Evolutionary conservation across 2,888 invertebrate species (phyloP), one percentile per base, ranked within the genome.

Genomic region (Cheilosia soror): DNA sequence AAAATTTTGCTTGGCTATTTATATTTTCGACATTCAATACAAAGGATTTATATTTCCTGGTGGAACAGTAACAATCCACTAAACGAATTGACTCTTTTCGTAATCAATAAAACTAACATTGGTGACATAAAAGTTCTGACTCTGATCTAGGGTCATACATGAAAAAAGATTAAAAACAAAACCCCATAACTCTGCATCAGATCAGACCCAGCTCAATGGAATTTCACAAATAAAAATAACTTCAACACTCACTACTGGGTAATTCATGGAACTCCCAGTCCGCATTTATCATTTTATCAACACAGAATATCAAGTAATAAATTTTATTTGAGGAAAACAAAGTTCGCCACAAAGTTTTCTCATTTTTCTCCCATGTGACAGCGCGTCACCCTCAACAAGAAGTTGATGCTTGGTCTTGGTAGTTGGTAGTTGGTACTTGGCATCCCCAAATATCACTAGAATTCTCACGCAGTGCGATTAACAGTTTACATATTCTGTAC

Each of bases 331-430:
- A 1, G 51, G 65, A 76, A 84, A 66, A 84, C 66, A 80, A 80
- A 84, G 69, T 84, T 84, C 42, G 76, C 60, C 66, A 49, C 51
- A 84, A 84, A 80, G 53, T 84, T 80, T 84, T 79, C 75, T 71
- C 84, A 84, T 80, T 80, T 84, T 80, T 84, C 80, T 66, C 80
- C 65, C 80, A 84, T 69, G 79, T 79, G 84, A 65, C 79, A 75
- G 44, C n/a, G 58, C 47, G 37, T 76, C 33, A 27, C 51, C 51
- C 51, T 51, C 63, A 15, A 49, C 72, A 65, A 20, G 58, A 69
- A 63, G 37, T 53, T 31, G 31, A 37, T 49, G 20, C 31, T 49
- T 6, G 20, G 47, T 47, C 47, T 20, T 63, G 42, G 7, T 72
- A 60, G 25, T 20, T 33, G 11, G 25, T 20, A 25, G 11, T 11